Evolutionary conservation across 2,113 vertebrate species (phyloP).

Genomic region (Cathartes aura): DNA sequence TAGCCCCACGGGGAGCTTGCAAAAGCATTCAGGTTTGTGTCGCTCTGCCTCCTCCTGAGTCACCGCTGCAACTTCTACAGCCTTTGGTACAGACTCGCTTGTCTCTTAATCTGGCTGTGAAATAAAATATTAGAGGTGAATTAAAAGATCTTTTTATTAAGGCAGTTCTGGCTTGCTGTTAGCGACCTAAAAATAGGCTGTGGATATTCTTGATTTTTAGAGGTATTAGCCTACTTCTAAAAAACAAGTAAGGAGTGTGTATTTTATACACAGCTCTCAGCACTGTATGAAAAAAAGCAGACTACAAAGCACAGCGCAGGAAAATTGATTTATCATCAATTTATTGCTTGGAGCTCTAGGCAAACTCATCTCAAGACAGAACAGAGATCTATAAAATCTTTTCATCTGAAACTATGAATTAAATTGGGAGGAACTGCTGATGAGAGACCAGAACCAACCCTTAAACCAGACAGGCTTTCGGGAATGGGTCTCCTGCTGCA

Average conservation of each 20-base stretch:
- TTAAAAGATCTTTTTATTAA: not conserved
- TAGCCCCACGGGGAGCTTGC: not conserved
- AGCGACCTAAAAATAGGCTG: not conserved
- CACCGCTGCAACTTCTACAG: not conserved
- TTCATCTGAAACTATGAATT: slow-evolving; percentile 54
- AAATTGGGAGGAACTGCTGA: slow-evolving; percentile 15
- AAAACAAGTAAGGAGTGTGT: slow-evolving; percentile 23
- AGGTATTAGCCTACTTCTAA: slow-evolving; percentile 10
- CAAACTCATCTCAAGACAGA: slow-evolving; percentile 41
- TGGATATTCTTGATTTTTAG: slow-evolving; percentile 10
- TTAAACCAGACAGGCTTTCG: not conserved
- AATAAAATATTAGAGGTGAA: not conserved
- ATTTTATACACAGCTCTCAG: slow-evolving; percentile 27
- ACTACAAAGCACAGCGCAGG: not conserved
- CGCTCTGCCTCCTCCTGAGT: not conserved
- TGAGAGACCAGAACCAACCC: not conserved
- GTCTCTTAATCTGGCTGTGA: not conserved
- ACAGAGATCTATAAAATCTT: slow-evolving; percentile 53
- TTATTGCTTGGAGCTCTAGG: slow-evolving; percentile 51
- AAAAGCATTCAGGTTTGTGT: not conserved
- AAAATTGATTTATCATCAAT: slow-evolving; percentile 68
- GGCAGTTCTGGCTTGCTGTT: not conserved
- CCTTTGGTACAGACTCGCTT: rapidly evolving
- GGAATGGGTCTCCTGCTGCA: not conserved
- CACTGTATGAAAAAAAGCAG: slow-evolving; percentile 18